Evolutionary conservation across 2,888 invertebrate genomes (phyloP), one percentile per base, ranked within the genome.

Genomic region (Mesochorus sp.): DNA sequence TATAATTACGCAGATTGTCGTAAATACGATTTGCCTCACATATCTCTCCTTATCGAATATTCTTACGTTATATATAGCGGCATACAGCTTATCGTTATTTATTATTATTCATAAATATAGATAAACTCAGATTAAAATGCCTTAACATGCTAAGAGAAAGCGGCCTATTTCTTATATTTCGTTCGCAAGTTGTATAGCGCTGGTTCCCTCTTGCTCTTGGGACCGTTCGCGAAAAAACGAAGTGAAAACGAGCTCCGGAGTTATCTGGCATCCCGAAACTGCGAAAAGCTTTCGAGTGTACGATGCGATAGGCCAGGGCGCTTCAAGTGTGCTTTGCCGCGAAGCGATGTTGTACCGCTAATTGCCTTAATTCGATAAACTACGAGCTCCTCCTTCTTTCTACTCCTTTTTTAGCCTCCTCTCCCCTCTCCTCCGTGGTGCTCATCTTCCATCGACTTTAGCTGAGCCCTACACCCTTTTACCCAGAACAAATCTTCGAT

Each of bases 361-460:
- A 88, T 88, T 88, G 86, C 86, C 85, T 88, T 88, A 87, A 88
- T 88, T 88, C 86, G 85, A 88, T 87, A 86, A 88, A 88, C 85
- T 87, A 84, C 85, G 84, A 87, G 83, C 85, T 85, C 80, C 82
- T 81, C 76, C 68, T 74, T 76, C 49, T 49, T 39, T 26, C 72
- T 47, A 14, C 47, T 51, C 37, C 44, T 12, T 6, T 24, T 21
- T 14, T 39, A 47, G 24, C 39, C 8, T 14, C 8, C 44, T 55
- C 21, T 42, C 55, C 61, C 57, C 19, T 10, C 14, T 39, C 14
- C 6, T 21, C 47, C 37, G 8, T n/a, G 37, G 34, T n/a, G 53
- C 62, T 42, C 64, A 12, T 73, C 44, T 66, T 67, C 67, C 73
- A 64, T 71, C 71, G 66, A 76, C 67, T 71, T 78, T 76, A 55